Evolutionary conservation across 1,140 invertebrate genomes (phyloP), one percentile per base, ranked within the genome.

Genomic region (Drosophila subobscura): DNA sequence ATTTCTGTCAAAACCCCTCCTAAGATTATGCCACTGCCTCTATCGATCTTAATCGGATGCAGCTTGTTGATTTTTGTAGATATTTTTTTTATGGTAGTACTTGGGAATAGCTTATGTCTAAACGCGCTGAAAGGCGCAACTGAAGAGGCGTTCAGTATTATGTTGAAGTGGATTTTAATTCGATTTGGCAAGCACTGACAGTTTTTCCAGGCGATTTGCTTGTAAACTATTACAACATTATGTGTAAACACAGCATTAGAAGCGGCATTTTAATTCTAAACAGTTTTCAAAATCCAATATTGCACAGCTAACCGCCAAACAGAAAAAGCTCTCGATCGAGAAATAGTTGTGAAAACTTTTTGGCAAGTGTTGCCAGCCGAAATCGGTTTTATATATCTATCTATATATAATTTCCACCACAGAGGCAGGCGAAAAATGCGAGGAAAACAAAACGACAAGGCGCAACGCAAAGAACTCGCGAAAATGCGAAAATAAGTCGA

Each of bases 381-480:
- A 44, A 29, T 33, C 14, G 12, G 27, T 47, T 33, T 14, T n/a
- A 23, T 16, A 68, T 66, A 23, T 47, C 10, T 37, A 4, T 37
- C 25, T 68, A 55, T 58, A 41, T 64, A 57, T 57, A 56, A 68
- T 27, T 49, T 8, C 25, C 33, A 29, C 33, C 41, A 57, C 20
- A 67, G 56, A 72, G 63, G 5, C 29, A 37, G 41, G 42, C 80
- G 80, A 86, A 85, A 80, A 59, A 53, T 67, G 83, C 59, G 71
- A 85, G 58, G 72, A 88, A 89, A 88, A 84, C 76, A 89, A 89
- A 83, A 76, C 53, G 64, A 42, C 45, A 88, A 80, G 59, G 27
- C 57, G 56, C 5, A 79, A 46, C 22, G 56, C 42, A 67, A 57
- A 56, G 40, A 51, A 33, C 25, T 56, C 55, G 45, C 49, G 22